These are phyloP conservation scores for Hipparchia sbordonii DNA, from an alignment of 2,888 invertebrate species.

Conservation along the genomic window DNA sequence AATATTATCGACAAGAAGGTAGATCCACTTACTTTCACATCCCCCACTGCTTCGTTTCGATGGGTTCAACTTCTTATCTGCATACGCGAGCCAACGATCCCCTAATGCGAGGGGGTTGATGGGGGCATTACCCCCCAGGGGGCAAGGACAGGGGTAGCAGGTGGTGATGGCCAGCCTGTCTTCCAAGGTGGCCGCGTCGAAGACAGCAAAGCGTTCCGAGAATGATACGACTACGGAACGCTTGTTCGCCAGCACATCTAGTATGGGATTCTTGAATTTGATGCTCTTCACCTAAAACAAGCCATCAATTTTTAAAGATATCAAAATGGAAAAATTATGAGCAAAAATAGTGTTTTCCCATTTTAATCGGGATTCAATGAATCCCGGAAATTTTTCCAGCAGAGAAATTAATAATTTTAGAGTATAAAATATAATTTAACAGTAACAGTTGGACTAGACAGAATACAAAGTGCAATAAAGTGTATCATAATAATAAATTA, in stretches of 20 bases:
- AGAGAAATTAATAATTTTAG: too few relatives aligned
- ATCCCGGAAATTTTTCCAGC: too few relatives aligned
- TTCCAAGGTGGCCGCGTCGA: conserved; percentile 94
- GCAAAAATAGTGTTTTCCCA: too few relatives aligned
- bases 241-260: conserved; percentile 94
- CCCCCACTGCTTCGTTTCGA: conserved; percentile 92
- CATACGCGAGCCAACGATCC: conserved; percentile 91
- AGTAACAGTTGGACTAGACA: too few relatives aligned
- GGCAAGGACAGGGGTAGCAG: conserved; percentile 94
- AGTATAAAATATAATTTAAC: too few relatives aligned
- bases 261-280: conserved; percentile 95
- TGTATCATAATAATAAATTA: too few relatives aligned
- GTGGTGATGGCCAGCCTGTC: conserved; percentile 94
- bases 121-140: conserved; percentile 73
- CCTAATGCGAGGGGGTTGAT: conserved; percentile 94
- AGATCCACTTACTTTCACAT: conserved; percentile 84
- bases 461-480: too few relatives aligned
- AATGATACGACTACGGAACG: conserved; percentile 94
- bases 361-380: too few relatives aligned
- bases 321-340: too few relatives aligned
- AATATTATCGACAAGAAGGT: background rate
- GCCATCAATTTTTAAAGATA: too few relatives aligned
- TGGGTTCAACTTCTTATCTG: conserved; percentile 92
- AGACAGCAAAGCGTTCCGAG: conserved; percentile 94
- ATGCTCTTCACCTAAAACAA: conserved; percentile 89